Evolutionary conservation across 2,888 invertebrate species (phyloP), one percentile per base, ranked within the genome.

Genomic region (Zaprionus bogoriensis): DNA sequence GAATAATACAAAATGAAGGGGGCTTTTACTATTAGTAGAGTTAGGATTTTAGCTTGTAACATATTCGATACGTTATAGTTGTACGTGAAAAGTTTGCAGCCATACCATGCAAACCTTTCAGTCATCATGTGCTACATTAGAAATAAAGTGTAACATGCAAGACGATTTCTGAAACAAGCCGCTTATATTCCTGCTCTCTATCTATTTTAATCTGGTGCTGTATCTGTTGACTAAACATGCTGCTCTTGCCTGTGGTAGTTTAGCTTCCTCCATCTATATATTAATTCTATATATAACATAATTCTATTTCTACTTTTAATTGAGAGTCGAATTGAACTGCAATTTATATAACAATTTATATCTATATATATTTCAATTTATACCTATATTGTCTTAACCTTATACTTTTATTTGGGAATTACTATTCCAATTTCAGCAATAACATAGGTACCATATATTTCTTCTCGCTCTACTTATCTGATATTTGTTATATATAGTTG

Each of bases 81-180:
- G 59, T 45, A 55, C 22, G 50, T 39, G 23, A 17, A 27, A 32
- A 38, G 46, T 53, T 32, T 53, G 54, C 25, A 12, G 20, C 20
- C 46, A 50, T 55, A 17, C 20, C 46, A 50, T 55, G 45, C 45
- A 36, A 32, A 46, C 73, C 61, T 48, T 61, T 76, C 51, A 58
- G 53, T 51, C 58, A 32, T 58, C 68, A 58, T 72, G 22, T 59
- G 50, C 12, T 71, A 79, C 80, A 82, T 85, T 83, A 73, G 59
- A 58, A 83, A 79, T 86, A 86, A 85, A 83, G 60, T 68, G 73
- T 66, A 75, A 51, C 14, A 48, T 46, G 30, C 48, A 38, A 48
- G 3, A 47, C 32, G 48, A n/a, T n/a, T 32, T 14, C 14, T n/a
- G 27, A 36, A 3, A 36, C 14, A 30, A 9, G 22, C 23, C 42